These are phyloP conservation scores for Apus apus DNA, from an alignment of 2,113 vertebrate genomes.

Conservation along the genomic window DNA sequence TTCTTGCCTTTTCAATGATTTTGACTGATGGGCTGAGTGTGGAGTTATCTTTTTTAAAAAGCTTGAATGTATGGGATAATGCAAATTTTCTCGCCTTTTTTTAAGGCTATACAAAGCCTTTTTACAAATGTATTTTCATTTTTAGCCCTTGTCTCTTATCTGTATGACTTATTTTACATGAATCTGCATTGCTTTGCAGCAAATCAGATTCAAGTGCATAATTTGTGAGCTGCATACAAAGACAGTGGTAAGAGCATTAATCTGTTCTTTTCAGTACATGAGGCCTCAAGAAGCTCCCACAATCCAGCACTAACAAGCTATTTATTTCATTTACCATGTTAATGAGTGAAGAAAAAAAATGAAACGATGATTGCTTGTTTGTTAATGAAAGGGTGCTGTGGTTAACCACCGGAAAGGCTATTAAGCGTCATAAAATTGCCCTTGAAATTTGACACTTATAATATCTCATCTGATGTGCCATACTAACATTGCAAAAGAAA, in stretches of 20 bases:
- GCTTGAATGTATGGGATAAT: neutral
- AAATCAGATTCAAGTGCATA: constrained; percentile 53
- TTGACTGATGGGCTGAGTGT: neutral
- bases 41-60: constrained; percentile 7
- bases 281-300: constrained; percentile 50
- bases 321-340: constrained; percentile 68
- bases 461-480: constrained; percentile 6
- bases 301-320: constrained; percentile 52
- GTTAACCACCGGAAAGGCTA: constrained; percentile 66
- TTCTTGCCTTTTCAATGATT: constrained; percentile 38
- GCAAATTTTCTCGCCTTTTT: constrained; percentile 27
- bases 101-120: neutral
- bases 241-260: neutral
- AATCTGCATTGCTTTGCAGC: constrained; percentile 20
- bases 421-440: constrained; percentile 65
- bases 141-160: constrained; percentile 35
- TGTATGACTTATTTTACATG: constrained; percentile 26
- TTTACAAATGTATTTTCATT: constrained; percentile 42
- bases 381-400: constrained; percentile 62
- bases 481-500: neutral
- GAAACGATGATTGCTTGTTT: constrained; percentile 62
- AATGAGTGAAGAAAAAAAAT: constrained; percentile 43
- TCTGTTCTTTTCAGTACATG: constrained; percentile 56
- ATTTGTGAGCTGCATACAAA: constrained; percentile 40
- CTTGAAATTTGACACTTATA: constrained; percentile 59